Evolutionary conservation across 2,888 invertebrate species (phyloP).

Genomic region (Boloria euphrosyne): DNA sequence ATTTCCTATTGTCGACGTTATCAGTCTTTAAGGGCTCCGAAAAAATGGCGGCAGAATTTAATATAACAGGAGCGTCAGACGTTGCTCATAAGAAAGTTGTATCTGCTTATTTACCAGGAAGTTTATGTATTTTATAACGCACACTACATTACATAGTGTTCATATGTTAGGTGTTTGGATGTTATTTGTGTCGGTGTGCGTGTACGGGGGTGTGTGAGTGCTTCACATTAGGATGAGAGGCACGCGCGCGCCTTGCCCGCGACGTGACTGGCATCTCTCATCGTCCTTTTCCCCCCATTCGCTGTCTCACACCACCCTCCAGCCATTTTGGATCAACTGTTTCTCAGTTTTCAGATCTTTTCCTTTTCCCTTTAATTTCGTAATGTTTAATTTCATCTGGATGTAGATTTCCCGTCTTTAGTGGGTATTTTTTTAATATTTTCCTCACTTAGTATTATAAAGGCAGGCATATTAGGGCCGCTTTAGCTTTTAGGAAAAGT

Average conservation of each 20-base stretch:
- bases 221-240: slow-evolving; percentile 77
- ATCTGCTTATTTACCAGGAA: slow-evolving; percentile 79
- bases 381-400: slow-evolving; percentile 68
- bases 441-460: slow-evolving; percentile 1
- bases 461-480: background rate
- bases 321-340: slow-evolving; percentile 77
- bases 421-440: background rate
- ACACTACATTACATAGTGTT: slow-evolving; percentile 55
- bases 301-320: slow-evolving; percentile 71
- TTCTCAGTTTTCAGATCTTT: slow-evolving; percentile 78
- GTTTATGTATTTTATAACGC: slow-evolving; percentile 73
- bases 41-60: slow-evolving; percentile 74
- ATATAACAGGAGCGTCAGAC: slow-evolving; percentile 69
- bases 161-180: slow-evolving; percentile 62
- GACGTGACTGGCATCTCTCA: slow-evolving; percentile 81
- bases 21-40: slow-evolving; percentile 57
- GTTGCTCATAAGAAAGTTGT: slow-evolving; percentile 71
- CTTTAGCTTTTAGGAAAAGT: background rate
- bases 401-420: slow-evolving; percentile 43
- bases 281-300: slow-evolving; percentile 74
- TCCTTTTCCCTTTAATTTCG: slow-evolving; percentile 75
- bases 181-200: slow-evolving; percentile 58
- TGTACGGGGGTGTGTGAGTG: slow-evolving; percentile 68
- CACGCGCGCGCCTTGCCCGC: slow-evolving; percentile 78
- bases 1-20: slow-evolving; percentile 67